Evolutionary conservation across 2,797 vertebrate genomes (phyloP).

Genomic region (Ptychadena robeensis): DNA sequence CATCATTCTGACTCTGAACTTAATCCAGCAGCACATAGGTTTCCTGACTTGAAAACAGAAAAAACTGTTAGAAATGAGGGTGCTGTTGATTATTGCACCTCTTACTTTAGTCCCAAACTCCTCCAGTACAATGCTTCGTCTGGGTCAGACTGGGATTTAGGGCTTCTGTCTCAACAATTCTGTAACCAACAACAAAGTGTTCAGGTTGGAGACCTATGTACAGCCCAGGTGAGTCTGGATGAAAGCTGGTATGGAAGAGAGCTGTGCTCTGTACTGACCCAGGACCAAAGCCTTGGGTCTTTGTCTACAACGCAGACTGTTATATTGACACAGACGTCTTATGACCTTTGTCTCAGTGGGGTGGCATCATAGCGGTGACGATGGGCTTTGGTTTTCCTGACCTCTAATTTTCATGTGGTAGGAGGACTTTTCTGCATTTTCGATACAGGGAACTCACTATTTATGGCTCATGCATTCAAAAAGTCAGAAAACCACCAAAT

Average conservation of each 20-base stretch:
- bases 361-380: background rate
- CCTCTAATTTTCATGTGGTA: background rate
- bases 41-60: constrained; percentile 3
- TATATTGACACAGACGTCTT: background rate
- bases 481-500: too few relatives aligned
- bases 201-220: constrained; percentile 15
- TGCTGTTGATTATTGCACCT: too few relatives aligned
- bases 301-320: constrained; percentile 11
- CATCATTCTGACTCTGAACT: constrained; percentile 6
- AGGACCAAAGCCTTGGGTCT: background rate
- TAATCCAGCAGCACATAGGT: background rate
- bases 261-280: constrained; percentile 38
- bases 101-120: constrained; percentile 10
- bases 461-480: background rate
- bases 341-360: constrained; percentile 2
- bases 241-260: constrained; percentile 43
- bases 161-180: background rate
- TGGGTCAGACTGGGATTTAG: constrained; percentile 47
- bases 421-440: too few relatives aligned
- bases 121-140: constrained; percentile 21
- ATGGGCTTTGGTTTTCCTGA: background rate
- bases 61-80: background rate
- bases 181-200: background rate
- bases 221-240: constrained; percentile 18
- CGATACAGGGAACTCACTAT: background rate